Evolutionary conservation across 1,140 invertebrate species (phyloP).

Genomic region (Drosophila sturtevanti): DNA sequence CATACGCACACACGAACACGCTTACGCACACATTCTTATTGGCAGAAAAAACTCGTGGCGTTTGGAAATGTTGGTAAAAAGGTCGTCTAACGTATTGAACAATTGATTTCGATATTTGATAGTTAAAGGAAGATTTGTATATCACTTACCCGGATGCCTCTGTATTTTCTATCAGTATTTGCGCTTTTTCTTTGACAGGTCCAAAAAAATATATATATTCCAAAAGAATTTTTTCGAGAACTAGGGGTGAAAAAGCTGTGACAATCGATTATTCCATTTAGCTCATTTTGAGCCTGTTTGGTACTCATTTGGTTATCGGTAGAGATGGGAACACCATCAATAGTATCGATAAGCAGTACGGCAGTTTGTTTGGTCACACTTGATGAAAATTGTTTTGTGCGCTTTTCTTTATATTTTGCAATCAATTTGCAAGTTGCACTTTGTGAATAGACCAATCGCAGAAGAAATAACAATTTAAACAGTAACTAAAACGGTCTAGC

Average conservation of each 20-base stretch:
- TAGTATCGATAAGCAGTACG: not conserved
- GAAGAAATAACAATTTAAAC: constrained; percentile 25
- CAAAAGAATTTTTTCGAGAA: constrained; percentile 23
- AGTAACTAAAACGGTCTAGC: not conserved
- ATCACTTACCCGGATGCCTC: constrained; percentile 76
- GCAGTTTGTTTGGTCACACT: not conserved
- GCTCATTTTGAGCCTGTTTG: not conserved
- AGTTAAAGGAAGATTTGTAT: constrained; percentile 5
- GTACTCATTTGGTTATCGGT: not conserved
- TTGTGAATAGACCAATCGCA: constrained; percentile 50
- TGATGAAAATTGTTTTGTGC: not conserved
- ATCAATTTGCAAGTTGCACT: not conserved
- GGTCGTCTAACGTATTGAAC: constrained; percentile 50
- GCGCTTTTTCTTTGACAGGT: constrained; percentile 49
- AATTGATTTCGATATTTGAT: constrained; percentile 9
- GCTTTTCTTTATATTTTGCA: constrained; percentile 3
- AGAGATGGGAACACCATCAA: not conserved
- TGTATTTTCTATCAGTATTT: constrained; percentile 72
- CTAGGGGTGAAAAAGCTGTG: not conserved
- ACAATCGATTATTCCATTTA: no score
- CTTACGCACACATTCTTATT: constrained; percentile 23
- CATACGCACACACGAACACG: constrained; percentile 20
- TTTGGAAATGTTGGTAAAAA: constrained; percentile 41
- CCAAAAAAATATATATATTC: constrained; percentile 69
- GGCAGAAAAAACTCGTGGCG: constrained; percentile 70